Evolutionary conservation across 2,797 vertebrate genomes (phyloP).

Genomic region (Gymnoscopelus braueri): DNA sequence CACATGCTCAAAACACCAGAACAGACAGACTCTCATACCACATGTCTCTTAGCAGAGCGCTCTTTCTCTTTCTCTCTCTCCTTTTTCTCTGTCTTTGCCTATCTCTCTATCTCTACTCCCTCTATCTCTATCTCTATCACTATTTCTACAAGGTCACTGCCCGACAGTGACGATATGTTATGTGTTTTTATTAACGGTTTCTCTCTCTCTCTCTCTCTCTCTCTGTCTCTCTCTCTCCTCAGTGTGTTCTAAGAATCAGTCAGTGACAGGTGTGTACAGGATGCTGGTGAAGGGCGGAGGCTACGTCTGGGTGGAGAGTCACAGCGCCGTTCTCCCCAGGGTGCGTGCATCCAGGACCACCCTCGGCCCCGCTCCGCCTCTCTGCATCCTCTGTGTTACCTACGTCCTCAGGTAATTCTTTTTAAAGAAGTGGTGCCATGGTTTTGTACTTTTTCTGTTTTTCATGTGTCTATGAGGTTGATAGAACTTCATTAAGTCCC

Average conservation of each 20-base stretch:
- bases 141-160: background rate
- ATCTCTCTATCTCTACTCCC: background rate
- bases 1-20: background rate
- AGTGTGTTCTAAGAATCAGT: constrained; percentile 95
- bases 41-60: background rate
- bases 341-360: constrained; percentile 83
- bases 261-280: constrained; percentile 91
- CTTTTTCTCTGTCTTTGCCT: background rate
- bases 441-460: no score
- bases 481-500: no score
- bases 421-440: no score
- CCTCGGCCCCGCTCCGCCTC: constrained; percentile 84
- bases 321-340: constrained; percentile 92
- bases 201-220: constrained; percentile 18
- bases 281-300: constrained; percentile 94
- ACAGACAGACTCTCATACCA: background rate
- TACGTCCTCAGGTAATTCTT: constrained; percentile 89
- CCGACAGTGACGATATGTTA: background rate
- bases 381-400: constrained; percentile 93
- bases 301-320: constrained; percentile 95
- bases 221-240: constrained; percentile 20
- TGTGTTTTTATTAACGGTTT: no score
- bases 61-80: background rate
- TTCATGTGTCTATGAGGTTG: no score
- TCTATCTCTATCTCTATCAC: background rate